Evolutionary conservation across 2,113 vertebrate genomes (phyloP).

Genomic region (human): DNA sequence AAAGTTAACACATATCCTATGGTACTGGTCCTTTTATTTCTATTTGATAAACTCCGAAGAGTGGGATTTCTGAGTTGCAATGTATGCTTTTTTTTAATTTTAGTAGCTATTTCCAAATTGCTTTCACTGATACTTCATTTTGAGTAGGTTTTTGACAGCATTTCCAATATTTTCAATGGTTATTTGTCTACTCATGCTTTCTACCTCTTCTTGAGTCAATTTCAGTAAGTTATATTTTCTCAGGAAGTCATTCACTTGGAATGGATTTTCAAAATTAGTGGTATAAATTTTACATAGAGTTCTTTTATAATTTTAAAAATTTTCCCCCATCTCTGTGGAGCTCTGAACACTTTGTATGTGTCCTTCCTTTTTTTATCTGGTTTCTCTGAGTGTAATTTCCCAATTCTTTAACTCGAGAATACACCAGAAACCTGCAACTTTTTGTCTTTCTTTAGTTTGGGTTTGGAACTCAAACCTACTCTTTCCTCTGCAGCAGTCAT

Average conservation of each 20-base stretch:
- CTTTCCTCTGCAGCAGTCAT: neutral
- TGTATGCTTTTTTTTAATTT: slow-evolving; percentile 57
- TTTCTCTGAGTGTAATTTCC: neutral
- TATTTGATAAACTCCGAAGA: neutral
- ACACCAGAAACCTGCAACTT: neutral
- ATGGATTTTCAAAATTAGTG: slow-evolving; percentile 39
- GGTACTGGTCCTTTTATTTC: neutral
- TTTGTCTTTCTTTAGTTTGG: neutral
- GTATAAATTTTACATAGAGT: slow-evolving; percentile 44
- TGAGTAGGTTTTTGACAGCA: neutral
- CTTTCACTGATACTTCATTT: neutral
- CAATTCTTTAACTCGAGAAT: neutral
- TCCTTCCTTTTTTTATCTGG: neutral
- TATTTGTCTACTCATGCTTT: slow-evolving; percentile 29
- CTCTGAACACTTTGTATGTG: neutral
- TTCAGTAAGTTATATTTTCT: slow-evolving; percentile 67
- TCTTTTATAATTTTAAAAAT: neutral
- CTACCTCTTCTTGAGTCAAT: slow-evolving; percentile 67
- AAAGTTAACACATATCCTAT: neutral
- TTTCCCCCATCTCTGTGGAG: neutral
- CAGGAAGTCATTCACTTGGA: slow-evolving; percentile 61
- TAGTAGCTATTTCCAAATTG: slow-evolving; percentile 57
- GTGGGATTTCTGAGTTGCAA: slow-evolving; percentile 31
- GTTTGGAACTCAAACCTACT: neutral
- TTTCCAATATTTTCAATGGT: slow-evolving; percentile 40